These are phyloP conservation scores for Chrysotoxum bicinctum DNA, from an alignment of 2,888 invertebrate genomes.

Conservation along the genomic window DNA sequence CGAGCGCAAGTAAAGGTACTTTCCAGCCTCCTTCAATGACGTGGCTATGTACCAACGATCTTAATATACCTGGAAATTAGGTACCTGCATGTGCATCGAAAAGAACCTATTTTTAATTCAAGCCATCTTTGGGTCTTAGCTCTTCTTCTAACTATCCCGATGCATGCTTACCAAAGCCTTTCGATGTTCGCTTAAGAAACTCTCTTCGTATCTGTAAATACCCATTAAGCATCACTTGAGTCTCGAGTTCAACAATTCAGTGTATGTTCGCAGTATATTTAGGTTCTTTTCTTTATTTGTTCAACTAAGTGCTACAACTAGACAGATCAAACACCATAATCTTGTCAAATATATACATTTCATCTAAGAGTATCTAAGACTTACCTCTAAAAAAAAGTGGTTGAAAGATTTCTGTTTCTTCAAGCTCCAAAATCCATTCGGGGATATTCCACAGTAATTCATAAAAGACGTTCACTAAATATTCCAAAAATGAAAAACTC, in stretches of 20 bases:
- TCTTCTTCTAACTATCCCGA: neutral
- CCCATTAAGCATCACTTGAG: neutral
- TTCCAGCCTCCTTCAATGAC: constrained; percentile 16
- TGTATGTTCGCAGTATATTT: constrained; percentile 36
- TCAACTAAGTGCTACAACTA: constrained; percentile 52
- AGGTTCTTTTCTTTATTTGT: constrained; percentile 62
- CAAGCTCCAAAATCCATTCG: constrained; percentile 47
- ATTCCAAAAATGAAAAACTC: constrained; percentile 30
- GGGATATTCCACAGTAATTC: constrained; percentile 37
- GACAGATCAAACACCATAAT: constrained; percentile 12
- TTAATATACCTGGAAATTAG: constrained; percentile 29
- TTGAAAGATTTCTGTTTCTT: neutral
- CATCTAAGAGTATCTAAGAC: constrained; percentile 5
- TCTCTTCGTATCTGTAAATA: constrained; percentile 44
- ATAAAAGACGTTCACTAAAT: constrained; percentile 41
- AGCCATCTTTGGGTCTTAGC: neutral
- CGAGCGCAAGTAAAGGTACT: neutral
- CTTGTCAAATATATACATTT: neutral
- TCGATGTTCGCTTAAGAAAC: neutral
- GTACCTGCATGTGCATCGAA: constrained; percentile 4
- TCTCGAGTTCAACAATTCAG: constrained; percentile 39
- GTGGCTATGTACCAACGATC: constrained; percentile 29
- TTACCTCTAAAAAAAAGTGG: constrained; percentile 28
- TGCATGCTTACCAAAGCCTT: constrained; percentile 23
- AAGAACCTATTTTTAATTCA: constrained; percentile 4